A percentile compares a stretch with the other conserved stretches of the same genome.
Evolutionary conservation across 2,797 vertebrate genomes (phyloP).

Genomic region (Capromys pilorides): DNA sequence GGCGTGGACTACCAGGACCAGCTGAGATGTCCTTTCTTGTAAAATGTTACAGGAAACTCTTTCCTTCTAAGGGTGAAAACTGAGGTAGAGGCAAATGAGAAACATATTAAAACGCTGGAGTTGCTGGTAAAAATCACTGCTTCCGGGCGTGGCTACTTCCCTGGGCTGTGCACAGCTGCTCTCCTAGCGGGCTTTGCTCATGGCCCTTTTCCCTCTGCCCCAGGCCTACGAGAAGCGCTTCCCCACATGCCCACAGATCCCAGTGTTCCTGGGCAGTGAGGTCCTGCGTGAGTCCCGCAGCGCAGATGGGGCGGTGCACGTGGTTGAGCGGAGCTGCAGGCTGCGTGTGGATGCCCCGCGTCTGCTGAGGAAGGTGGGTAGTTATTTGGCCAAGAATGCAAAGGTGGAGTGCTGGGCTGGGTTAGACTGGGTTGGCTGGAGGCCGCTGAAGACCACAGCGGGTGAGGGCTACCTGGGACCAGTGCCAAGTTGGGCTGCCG

Average conservation of each 20-base stretch:
- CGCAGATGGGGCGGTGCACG: slow-evolving; percentile 84
- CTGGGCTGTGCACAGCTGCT: neutral
- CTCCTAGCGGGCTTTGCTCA: neutral
- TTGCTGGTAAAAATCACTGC: neutral
- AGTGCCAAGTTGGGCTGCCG: too few relatives aligned
- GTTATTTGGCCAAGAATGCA: accelerated
- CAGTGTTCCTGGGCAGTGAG: slow-evolving; percentile 86
- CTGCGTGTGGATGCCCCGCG: slow-evolving; percentile 89
- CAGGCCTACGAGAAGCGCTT: slow-evolving; percentile 91
- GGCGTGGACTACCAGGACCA: neutral
- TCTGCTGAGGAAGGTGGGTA: slow-evolving; percentile 88
- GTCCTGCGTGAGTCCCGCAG: slow-evolving; percentile 86
- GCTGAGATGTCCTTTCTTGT: slow-evolving; percentile 3
- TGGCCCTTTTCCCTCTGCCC: neutral
- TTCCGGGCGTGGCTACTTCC: neutral
- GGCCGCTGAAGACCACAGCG: neutral
- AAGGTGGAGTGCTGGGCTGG: neutral
- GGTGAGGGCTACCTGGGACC: accelerated
- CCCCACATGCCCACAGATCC: slow-evolving; percentile 82
- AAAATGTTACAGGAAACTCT: neutral
- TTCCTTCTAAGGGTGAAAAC: neutral
- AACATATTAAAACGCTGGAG: neutral
- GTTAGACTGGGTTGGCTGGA: neutral
- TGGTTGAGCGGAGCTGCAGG: slow-evolving; percentile 88
- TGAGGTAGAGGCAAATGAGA: neutral